Evolutionary conservation across 1,140 invertebrate genomes (phyloP).

Genomic region (Drosophila willistoni): DNA sequence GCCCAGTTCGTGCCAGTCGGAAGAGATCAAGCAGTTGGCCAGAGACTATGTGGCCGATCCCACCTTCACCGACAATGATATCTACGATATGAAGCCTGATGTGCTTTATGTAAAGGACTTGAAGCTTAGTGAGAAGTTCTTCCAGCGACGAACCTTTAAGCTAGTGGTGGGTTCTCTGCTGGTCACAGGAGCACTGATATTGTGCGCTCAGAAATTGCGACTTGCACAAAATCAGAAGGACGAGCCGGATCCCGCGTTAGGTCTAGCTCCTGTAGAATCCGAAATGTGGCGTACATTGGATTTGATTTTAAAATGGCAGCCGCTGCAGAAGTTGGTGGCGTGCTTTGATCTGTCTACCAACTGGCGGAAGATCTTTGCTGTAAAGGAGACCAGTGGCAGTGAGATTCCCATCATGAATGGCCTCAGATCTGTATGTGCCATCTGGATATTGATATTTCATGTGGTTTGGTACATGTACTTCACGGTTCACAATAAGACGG

Average conservation of each 20-base stretch:
- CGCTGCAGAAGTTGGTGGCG: slow-evolving; percentile 59
- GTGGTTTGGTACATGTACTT: slow-evolving; percentile 82
- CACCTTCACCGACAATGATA: slow-evolving; percentile 61
- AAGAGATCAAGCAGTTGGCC: slow-evolving; percentile 71
- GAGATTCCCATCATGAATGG: slow-evolving; percentile 81
- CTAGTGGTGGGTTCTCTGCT: slow-evolving; percentile 59
- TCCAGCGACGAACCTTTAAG: slow-evolving; percentile 62
- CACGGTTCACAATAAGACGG: slow-evolving; percentile 75
- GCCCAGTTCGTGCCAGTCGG: slow-evolving; percentile 65
- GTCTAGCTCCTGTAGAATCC: slow-evolving; percentile 64
- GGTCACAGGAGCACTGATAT: slow-evolving; percentile 58
- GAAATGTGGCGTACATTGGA: slow-evolving; percentile 61
- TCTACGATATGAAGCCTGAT: slow-evolving; percentile 73
- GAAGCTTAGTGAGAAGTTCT: slow-evolving; percentile 62
- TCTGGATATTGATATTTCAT: slow-evolving; percentile 78
- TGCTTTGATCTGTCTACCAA: slow-evolving; percentile 75
- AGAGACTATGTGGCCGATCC: slow-evolving; percentile 53
- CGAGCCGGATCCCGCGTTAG: slow-evolving; percentile 6
- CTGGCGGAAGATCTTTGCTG: slow-evolving; percentile 52
- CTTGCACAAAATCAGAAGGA: slow-evolving; percentile 43
- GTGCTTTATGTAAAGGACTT: slow-evolving; percentile 79
- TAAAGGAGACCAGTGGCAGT: slow-evolving; percentile 33
- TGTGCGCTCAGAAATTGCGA: slow-evolving; percentile 65
- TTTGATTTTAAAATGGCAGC: slow-evolving; percentile 46
- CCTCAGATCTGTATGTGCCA: slow-evolving; percentile 73